Conservation (phyloP, 2,888 invertebrate species). For the Apodemia mormo region DNA sequence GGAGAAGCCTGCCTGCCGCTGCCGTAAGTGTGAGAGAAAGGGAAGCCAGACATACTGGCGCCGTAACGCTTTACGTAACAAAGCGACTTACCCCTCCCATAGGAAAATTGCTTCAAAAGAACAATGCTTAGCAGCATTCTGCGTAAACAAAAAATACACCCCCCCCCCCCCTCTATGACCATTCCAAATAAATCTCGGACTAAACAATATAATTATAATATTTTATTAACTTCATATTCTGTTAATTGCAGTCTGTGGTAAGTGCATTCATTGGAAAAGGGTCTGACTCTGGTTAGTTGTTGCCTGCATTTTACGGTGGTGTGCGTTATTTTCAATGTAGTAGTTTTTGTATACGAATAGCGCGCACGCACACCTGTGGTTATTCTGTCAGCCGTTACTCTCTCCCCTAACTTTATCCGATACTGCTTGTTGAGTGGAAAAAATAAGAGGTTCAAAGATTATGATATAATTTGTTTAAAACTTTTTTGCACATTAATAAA, state of each 20-base stretch:
- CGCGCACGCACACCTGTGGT: conserved; percentile 42
- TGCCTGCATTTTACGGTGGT: conserved; percentile 45
- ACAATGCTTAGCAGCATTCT: too few species aligned
- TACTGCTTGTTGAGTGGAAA: conserved; percentile 3
- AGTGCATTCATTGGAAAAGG: conserved; percentile 46
- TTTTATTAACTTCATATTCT: neutral
- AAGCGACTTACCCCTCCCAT: too few species aligned
- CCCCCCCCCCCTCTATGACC: too few species aligned
- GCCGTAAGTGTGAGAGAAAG: too few species aligned
- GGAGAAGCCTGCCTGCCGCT: too few species aligned
- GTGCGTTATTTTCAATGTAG: conserved; percentile 42
- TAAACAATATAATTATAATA: too few species aligned
- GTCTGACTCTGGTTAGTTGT: conserved; percentile 35
- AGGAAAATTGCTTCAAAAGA: too few species aligned
- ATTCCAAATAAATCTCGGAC: too few species aligned
- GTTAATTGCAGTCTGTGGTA: conserved; percentile 35
- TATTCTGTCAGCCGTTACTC: conserved; percentile 43
- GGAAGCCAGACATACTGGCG: too few species aligned
- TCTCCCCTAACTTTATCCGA: conserved; percentile 39
- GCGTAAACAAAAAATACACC: too few species aligned
- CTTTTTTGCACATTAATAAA: too few species aligned
- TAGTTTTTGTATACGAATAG: conserved; percentile 38
- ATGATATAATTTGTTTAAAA: neutral
- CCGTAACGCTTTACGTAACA: too few species aligned
- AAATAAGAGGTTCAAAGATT: neutral